A percentile compares a stretch with the other conserved stretches of the same genome.
phyloP scores from a whole-genome alignment of 2,888 invertebrate species.

The Bellardia bayeri region DNA sequence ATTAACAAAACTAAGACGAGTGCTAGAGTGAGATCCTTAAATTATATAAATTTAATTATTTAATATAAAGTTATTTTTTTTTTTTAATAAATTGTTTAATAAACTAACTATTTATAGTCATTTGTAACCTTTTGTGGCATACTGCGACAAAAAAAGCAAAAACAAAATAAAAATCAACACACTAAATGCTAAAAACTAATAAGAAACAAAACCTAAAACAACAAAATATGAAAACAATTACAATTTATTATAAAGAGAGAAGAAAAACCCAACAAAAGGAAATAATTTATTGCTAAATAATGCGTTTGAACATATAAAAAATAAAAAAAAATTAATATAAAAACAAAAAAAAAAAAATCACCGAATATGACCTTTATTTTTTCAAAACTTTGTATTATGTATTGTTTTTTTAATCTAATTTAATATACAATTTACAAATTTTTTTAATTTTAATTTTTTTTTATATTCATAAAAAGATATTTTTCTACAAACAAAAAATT shows the following conservation, averaged over 20 bases:
- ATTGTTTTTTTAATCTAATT: conserved; percentile 52
- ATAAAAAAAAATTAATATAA: conserved; percentile 27
- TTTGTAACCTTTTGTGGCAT: conserved; percentile 52
- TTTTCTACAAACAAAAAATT: conserved; percentile 56
- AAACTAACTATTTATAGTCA: neutral
- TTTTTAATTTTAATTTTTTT: conserved; percentile 43
- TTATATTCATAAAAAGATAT: conserved; percentile 59
- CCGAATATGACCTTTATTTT: conserved; percentile 38
- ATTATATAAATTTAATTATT: neutral
- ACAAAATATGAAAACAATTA: conserved; percentile 68
- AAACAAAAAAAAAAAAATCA: conserved; percentile 46
- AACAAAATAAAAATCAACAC: conserved; percentile 5
- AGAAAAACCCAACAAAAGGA: conserved; percentile 28
- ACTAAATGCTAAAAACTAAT: conserved; percentile 30
- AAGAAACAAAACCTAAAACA: conserved; percentile 5
- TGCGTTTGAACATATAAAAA: conserved; percentile 50
- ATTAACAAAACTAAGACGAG: too few species aligned
- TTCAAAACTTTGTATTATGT: conserved; percentile 52
- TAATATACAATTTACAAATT: conserved; percentile 44
- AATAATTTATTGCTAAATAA: conserved; percentile 53
- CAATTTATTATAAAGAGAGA: conserved; percentile 62
- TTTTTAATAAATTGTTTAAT: neutral
- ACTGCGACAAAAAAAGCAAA: conserved; percentile 8
- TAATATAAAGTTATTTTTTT: neutral
- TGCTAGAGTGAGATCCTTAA: too few species aligned